Conservation (phyloP, 2,797 vertebrate species). For the Hybognathus amarus region DNA sequence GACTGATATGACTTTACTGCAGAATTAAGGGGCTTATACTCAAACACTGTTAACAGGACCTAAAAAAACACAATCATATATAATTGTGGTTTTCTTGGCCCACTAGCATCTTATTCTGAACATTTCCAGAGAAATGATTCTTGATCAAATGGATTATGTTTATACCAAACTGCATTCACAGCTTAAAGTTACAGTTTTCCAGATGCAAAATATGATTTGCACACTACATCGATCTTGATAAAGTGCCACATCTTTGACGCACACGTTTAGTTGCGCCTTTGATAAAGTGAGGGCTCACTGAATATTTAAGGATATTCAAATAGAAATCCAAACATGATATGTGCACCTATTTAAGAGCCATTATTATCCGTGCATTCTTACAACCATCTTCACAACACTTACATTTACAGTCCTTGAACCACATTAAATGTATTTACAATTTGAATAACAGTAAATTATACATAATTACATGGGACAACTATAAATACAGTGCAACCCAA, state of each 20-base stretch:
- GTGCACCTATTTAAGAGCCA: background rate
- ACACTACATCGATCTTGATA: background rate
- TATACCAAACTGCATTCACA: background rate
- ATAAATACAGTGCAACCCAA: background rate
- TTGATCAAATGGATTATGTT: background rate
- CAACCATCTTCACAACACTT: background rate
- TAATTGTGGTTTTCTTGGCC: background rate
- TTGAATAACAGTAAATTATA: background rate
- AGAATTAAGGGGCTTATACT: background rate
- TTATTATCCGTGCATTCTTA: background rate
- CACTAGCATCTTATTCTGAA: background rate
- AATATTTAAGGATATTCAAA: background rate
- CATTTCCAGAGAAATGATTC: background rate
- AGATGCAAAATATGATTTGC: background rate
- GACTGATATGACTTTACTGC: slow-evolving; percentile 9
- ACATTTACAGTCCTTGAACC: background rate
- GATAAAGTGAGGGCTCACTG: background rate
- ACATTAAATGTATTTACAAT: background rate
- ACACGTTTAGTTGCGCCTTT: background rate
- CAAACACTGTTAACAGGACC: background rate
- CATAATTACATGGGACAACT: background rate
- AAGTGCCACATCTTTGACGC: background rate
- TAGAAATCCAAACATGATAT: background rate
- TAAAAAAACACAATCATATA: slow-evolving; percentile 6
- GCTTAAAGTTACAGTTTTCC: background rate